Conservation (phyloP, 2,888 invertebrate genomes). For the Mythimna loreyi region DNA sequence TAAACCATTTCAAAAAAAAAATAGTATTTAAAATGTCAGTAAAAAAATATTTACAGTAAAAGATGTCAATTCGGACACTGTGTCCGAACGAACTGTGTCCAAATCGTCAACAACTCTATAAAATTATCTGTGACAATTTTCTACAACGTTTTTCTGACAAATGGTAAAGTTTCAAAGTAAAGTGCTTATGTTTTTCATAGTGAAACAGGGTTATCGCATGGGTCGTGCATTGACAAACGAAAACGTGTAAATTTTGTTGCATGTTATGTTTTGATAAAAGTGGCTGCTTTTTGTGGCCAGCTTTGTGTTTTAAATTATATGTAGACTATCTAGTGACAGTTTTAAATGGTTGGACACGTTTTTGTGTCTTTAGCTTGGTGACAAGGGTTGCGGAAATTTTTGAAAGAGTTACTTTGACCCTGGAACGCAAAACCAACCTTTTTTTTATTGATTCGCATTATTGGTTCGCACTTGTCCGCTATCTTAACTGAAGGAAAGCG, state of each 20-base stretch:
- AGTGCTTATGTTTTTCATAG: slow-evolving; percentile 46
- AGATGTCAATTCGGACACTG: too few relatives aligned
- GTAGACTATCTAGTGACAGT: slow-evolving; percentile 15
- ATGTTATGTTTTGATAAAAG: slow-evolving; percentile 46
- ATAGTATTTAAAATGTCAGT: too few relatives aligned
- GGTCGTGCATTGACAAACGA: slow-evolving; percentile 48
- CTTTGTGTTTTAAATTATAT: slow-evolving; percentile 42
- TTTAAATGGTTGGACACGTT: slow-evolving; percentile 25
- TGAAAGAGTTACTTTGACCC: too few relatives aligned
- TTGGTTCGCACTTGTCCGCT: too few relatives aligned
- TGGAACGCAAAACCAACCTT: too few relatives aligned
- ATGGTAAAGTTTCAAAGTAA: slow-evolving; percentile 34
- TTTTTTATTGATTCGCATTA: too few relatives aligned
- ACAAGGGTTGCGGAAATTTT: not conserved
- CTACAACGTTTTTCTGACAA: slow-evolving; percentile 53
- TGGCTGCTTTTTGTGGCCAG: slow-evolving; percentile 17
- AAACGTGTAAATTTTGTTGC: slow-evolving; percentile 59
- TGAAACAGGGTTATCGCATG: slow-evolving; percentile 30
- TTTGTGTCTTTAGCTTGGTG: not conserved
- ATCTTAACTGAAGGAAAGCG: too few relatives aligned
- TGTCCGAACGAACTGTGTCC: too few relatives aligned
- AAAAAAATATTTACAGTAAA: too few relatives aligned
- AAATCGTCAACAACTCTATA: too few relatives aligned
- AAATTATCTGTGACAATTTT: slow-evolving; percentile 60
- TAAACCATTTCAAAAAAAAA: too few relatives aligned